These are phyloP conservation scores for Zygaena filipendulae DNA, from an alignment of 2,888 invertebrate species.

Conservation along the genomic window DNA sequence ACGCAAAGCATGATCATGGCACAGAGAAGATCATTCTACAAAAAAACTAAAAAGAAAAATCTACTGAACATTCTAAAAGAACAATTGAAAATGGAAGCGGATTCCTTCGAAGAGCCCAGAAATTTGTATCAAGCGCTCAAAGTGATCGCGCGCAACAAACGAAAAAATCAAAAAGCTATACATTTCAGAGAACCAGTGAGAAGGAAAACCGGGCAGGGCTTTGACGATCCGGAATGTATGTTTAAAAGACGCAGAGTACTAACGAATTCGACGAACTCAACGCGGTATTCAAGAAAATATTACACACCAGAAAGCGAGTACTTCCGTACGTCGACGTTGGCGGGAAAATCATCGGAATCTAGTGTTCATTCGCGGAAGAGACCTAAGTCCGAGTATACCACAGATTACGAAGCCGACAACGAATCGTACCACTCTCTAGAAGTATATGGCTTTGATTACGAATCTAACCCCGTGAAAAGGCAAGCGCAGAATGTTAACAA, in stretches of 20 bases:
- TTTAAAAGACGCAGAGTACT: slow-evolving; percentile 25
- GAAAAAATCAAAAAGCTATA: slow-evolving; percentile 11
- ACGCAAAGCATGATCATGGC: slow-evolving; percentile 10
- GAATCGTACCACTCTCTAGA: slow-evolving; percentile 27
- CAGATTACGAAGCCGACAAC: slow-evolving; percentile 4
- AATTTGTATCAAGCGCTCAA: slow-evolving; percentile 38
- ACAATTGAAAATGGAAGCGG: slow-evolving; percentile 24
- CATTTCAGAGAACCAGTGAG: slow-evolving; percentile 4
- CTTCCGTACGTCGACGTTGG: no score
- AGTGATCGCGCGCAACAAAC: slow-evolving; percentile 33
- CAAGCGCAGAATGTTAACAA: slow-evolving; percentile 9
- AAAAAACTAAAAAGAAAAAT: slow-evolving; percentile 22
- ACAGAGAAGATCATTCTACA: slow-evolving; percentile 12
- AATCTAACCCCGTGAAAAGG: slow-evolving; percentile 9
- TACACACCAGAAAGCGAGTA: no score
- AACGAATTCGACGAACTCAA: slow-evolving; percentile 11
- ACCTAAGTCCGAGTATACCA: neutral
- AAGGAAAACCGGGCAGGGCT: slow-evolving; percentile 2
- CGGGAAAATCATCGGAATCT: no score
- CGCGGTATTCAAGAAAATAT: no score
- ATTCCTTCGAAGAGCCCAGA: slow-evolving; percentile 27
- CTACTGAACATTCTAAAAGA: slow-evolving; percentile 32
- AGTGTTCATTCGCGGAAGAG: no score
- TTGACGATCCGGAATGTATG: slow-evolving; percentile 20
- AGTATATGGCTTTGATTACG: slow-evolving; percentile 28